Base-by-base conservation (phyloP, 2,888 invertebrate species). In the Mythimna albipuncta region DNA sequence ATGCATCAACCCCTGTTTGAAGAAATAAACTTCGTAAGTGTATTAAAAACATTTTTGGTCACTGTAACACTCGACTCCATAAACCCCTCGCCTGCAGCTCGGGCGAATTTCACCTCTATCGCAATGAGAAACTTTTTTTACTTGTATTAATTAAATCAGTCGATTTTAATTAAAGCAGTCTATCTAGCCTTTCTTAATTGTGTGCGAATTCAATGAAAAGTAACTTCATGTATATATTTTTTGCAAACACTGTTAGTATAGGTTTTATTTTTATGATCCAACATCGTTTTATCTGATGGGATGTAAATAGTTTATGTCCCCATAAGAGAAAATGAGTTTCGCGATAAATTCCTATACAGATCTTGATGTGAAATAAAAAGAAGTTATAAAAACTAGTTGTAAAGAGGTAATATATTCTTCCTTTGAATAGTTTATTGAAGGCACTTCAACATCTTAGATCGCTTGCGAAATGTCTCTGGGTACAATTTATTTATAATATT, bases 261-360 rank as follows among this genome's bases (percentile, higher is more conserved):
- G 2, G 7, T 7, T 9, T 47, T 58, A 38, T 61, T 66, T 65
- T 80, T 59, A 69, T 66, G 69, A 47, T 50, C 32, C 19, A 55
- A 32, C 54, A 73, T 62, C 63, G 58, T 62, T 76, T 68, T 67
- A 65, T 81, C 58, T 59, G 55, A 69, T 72, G 41, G 65, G 62
- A 79, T 81, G 63, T 79, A 68, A 79, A 81, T 77, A 77, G 81
- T 81, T 79, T 79, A 81, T 68, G 50, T 61, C 21, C 55, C 21
- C 50, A 58, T 68, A 68, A 63, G 41, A 72, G 67, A 64, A 81
- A 79, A 79, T 81, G 81, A 76, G 72, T 41, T 68, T 63, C 57
- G 21, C 47, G 26, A 69, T 78, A 69, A 80, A 58, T 79, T 64
- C 32, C n/a, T 35, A 64, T 41, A 70, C 41, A 44, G 69, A 69